Base-by-base conservation (phyloP, 2,113 vertebrate genomes). In the Casuarius casuarius region DNA sequence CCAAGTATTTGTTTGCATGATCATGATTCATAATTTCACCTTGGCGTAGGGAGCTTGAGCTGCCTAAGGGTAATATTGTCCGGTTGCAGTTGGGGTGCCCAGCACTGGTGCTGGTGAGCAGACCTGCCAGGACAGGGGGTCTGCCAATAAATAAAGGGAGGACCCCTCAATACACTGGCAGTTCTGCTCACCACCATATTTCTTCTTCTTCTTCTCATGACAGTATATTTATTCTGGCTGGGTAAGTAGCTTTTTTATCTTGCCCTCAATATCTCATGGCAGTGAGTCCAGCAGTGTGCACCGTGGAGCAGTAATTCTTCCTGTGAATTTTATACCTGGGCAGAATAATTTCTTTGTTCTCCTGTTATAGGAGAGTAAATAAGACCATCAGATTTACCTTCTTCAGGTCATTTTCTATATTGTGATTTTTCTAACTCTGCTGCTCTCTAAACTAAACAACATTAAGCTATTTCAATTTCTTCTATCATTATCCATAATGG, bases 331-430 rank as follows among this genome's bases (percentile, higher is more conserved):
- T 95, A 95, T 68, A 91, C 70, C 87, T 94, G 63, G 77, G 87
- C 89, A 95, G 89, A 91, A 92, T 85, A 97, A 94, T 94, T 89
- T 92, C 84, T 95, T 95, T 85, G 81, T 94, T 97, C 87, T 92
- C 52, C 49, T 51, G 35, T 73, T 54, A 56, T 54, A 59, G 44
- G 48, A 95, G 68, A 95, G 63, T 91, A 95, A 95, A 97, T 92
- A 97, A 91, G 81, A 92, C 87, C 91, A 91, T 90, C 91, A 95
- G 92, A 80, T 95, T 85, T 96, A 94, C 87, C 92, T 90, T 95
- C n/a, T 75, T 91, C 78, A 85, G 95, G 94, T 94, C 94, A 92
- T 54, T 63, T 75, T 80, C 78, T 90, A 66, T 91, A 85, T 31
- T 87, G 74, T 71, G 89, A 87, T 87, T 96, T 95, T 92, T 89